phyloP scores from a whole-genome alignment of 2,888 invertebrate genomes.

The Chymomyza amoena region DNA sequence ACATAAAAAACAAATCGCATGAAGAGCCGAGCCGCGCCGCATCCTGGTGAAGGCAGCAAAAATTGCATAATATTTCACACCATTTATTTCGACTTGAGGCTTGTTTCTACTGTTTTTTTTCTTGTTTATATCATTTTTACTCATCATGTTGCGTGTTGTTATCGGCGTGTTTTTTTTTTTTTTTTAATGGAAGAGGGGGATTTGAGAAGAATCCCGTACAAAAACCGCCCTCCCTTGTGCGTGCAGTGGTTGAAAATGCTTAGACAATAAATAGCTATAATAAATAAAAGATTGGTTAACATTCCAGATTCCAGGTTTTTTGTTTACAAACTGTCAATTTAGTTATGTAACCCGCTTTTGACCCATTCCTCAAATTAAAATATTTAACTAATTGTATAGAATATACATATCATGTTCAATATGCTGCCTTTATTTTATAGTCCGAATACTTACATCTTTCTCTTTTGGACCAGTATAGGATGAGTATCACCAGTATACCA shows the following conservation, averaged over 20 bases:
- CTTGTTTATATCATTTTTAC: background rate
- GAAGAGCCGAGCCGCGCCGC: too few relatives aligned
- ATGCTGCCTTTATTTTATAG: too few relatives aligned
- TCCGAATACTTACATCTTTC: too few relatives aligned
- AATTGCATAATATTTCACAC: constrained; percentile 74
- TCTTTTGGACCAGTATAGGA: too few relatives aligned
- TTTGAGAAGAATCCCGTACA: background rate
- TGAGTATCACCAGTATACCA: too few relatives aligned
- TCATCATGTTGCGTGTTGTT: constrained; percentile 34
- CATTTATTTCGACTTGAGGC: constrained; percentile 52
- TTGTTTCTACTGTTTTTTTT: constrained; percentile 6
- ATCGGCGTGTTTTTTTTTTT: constrained; percentile 49
- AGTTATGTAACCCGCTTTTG: too few relatives aligned
- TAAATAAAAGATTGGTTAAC: background rate
- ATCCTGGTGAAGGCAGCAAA: constrained; percentile 19
- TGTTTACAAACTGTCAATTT: too few relatives aligned
- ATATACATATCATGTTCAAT: too few relatives aligned
- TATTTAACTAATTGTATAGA: too few relatives aligned
- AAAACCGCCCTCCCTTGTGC: background rate
- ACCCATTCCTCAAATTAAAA: too few relatives aligned
- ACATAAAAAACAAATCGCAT: constrained; percentile 61
- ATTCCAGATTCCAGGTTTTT: too few relatives aligned
- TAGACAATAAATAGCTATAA: background rate
- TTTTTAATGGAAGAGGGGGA: constrained; percentile 21
- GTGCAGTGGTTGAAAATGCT: background rate